These are phyloP conservation scores for Achatina immaculata DNA, from an alignment of 1,140 invertebrate genomes.

Conservation along the genomic window DNA sequence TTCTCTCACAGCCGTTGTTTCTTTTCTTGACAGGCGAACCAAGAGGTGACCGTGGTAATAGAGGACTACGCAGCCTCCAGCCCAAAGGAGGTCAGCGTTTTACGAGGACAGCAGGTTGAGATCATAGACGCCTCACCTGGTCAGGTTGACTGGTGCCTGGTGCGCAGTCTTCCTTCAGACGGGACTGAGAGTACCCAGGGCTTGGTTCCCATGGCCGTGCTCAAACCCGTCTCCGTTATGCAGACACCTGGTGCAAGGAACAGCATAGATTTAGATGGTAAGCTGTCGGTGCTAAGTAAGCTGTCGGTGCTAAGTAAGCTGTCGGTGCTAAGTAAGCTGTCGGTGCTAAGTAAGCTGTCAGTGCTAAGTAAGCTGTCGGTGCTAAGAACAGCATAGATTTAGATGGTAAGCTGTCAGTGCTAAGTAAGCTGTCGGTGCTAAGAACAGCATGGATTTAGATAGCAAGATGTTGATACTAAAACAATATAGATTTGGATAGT, in stretches of 20 bases:
- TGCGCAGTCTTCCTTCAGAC: conserved; percentile 65
- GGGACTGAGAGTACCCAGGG: conserved; percentile 76
- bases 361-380: conserved; percentile 51
- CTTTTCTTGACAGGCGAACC: conserved; percentile 48
- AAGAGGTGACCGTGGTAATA: conserved; percentile 63
- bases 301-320: no score
- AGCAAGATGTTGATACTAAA: conserved; percentile 45
- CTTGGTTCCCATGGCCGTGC: conserved; percentile 83
- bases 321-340: no score
- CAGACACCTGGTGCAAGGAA: conserved; percentile 58
- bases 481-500: no score
- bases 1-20: background rate
- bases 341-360: no score
- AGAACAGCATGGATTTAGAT: conserved; percentile 68
- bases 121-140: conserved; percentile 80
- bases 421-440: conserved; percentile 51
- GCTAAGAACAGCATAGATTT: conserved; percentile 66
- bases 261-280: conserved; percentile 69
- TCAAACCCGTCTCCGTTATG: conserved; percentile 79
- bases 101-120: conserved; percentile 85
- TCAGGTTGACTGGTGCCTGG: conserved; percentile 68
- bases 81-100: conserved; percentile 61
- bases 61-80: conserved; percentile 65
- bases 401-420: conserved; percentile 57
- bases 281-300: conserved; percentile 21